Conservation (phyloP, 1,140 invertebrate species). For the Polypedilum vanderplanki region DNA sequence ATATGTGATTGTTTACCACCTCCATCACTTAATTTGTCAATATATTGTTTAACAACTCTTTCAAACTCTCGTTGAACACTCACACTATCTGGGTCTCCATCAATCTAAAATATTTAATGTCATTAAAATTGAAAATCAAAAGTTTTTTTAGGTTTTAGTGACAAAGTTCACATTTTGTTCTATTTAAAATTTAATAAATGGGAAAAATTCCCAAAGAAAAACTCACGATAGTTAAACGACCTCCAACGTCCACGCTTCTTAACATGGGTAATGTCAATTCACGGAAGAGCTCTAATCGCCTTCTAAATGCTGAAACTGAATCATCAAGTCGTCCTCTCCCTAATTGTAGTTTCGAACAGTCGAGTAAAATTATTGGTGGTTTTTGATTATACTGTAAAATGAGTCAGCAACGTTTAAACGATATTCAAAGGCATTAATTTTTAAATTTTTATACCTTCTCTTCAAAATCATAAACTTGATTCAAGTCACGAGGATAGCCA, state of each 20-base stretch:
- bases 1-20: not conserved
- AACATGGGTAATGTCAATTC: slow-evolving; percentile 80
- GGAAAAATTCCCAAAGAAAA: slow-evolving; percentile 13
- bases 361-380: slow-evolving; percentile 68
- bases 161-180: not conserved
- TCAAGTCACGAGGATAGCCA: slow-evolving; percentile 80
- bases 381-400: slow-evolving; percentile 58
- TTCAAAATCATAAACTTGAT: slow-evolving; percentile 78
- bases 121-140: not conserved
- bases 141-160: not conserved
- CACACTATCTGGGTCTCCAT: slow-evolving; percentile 68
- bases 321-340: slow-evolving; percentile 73
- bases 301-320: slow-evolving; percentile 72
- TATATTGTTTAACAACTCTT: slow-evolving; percentile 57
- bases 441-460: slow-evolving; percentile 55
- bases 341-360: slow-evolving; percentile 78
- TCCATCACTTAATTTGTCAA: slow-evolving; percentile 36
- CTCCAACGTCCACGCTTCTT: slow-evolving; percentile 70
- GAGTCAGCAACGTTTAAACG: not conserved
- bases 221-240: slow-evolving; percentile 70
- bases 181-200: not conserved
- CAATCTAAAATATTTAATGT: slow-evolving; percentile 50
- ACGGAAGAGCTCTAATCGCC: slow-evolving; percentile 74
- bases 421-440: slow-evolving; percentile 26
- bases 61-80: slow-evolving; percentile 69